A percentile compares a stretch with the other conserved stretches of the same genome.
These are phyloP conservation scores for Carettochelys insculpta DNA, from an alignment of 2,113 vertebrate genomes.

Conservation along the genomic window DNA sequence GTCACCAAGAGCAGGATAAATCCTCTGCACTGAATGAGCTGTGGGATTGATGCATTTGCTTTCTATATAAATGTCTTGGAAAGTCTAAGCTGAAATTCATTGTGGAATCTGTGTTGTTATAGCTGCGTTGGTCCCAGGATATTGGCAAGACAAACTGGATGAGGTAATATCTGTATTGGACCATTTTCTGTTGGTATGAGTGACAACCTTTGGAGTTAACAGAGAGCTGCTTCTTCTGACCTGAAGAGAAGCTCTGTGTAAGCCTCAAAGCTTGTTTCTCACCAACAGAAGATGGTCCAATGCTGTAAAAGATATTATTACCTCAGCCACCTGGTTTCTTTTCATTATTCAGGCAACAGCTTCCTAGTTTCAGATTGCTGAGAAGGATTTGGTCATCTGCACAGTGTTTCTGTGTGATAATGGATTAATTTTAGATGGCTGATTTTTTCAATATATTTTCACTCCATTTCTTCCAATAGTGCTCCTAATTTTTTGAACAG, in stretches of 20 bases:
- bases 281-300: neutral
- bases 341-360: neutral
- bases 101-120: neutral
- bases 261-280: neutral
- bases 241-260: neutral
- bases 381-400: neutral
- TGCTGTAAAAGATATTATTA: neutral
- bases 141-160: neutral
- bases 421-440: conserved; percentile 62
- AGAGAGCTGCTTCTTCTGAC: neutral
- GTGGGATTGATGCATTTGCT: neutral
- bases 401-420: conserved; percentile 43
- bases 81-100: neutral
- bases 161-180: neutral
- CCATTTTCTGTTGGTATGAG: neutral
- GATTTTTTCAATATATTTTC: conserved; percentile 41
- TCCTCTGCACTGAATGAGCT: neutral
- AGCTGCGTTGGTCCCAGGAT: neutral
- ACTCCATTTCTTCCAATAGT: conserved; percentile 43
- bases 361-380: conserved; percentile 48
- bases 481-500: conserved; percentile 69
- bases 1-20: neutral
- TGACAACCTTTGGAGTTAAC: neutral
- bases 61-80: neutral
- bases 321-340: neutral